Percentiles rank a stretch among this genome's conserved stretches.
phyloP scores from a whole-genome alignment of 2,113 vertebrate genomes.

The Edolisoma coerulescens region DNA sequence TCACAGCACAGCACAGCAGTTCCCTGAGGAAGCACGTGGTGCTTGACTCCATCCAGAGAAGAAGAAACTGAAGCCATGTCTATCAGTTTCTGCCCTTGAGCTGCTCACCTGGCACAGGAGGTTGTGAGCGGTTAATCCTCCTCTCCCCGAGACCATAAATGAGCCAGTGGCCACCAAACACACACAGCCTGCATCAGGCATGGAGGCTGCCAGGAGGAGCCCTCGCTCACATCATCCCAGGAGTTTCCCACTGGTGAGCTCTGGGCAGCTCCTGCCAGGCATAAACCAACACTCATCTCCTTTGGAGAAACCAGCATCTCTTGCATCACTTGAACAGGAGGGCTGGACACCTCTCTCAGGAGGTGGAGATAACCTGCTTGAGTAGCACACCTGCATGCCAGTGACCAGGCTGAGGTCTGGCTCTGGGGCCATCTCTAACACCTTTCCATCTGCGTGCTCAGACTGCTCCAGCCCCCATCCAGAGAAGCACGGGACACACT shows the following conservation, averaged over 20 bases:
- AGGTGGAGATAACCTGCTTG: background rate
- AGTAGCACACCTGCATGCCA: background rate
- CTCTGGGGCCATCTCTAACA: background rate
- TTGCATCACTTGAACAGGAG: background rate
- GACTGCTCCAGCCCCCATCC: background rate
- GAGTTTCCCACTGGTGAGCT: background rate
- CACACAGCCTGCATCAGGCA: background rate
- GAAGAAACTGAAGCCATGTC: background rate
- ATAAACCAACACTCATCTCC: background rate
- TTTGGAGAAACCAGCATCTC: background rate
- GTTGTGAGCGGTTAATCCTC: background rate
- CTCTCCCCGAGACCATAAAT: background rate
- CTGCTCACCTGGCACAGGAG: background rate
- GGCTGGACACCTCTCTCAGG: background rate
- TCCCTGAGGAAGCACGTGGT: background rate
- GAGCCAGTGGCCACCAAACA: background rate
- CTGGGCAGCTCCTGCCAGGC: background rate
- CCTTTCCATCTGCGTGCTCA: background rate
- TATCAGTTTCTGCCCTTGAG: background rate
- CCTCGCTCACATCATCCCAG: rapidly evolving
- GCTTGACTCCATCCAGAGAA: background rate
- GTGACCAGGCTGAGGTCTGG: background rate
- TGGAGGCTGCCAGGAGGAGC: background rate
- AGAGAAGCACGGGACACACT: background rate
- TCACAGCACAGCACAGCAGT: background rate